Evolutionary conservation across 92 coral and sea anemone species (phyloP), one percentile per base, ranked within the genome.

Genomic region (Epizoanthus ramosus): DNA sequence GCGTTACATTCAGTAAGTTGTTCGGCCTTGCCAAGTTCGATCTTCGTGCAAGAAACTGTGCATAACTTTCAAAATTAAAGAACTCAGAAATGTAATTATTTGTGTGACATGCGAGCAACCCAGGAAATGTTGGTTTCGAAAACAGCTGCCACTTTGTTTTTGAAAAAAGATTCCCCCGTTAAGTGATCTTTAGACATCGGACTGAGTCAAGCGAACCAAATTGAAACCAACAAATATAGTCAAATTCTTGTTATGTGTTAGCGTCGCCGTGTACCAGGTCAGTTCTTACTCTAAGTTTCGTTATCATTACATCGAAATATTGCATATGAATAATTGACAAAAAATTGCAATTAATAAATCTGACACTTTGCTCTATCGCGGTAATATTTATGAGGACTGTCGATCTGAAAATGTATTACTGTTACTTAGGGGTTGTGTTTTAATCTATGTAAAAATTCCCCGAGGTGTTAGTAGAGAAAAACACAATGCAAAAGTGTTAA

Each of bases 171-270:
- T 28, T 41, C 39, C 72, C 50, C 50, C 50, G 13, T 67, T 67
- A 67, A 67, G 71, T 31, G 71, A 67, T 67, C 72, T 67, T 67
- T 67, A 67, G 72, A 33, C 72, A 33, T 19, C 31, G 31, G 39
- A n/a, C n/a, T 19, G 39, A 31, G 39, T 33, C 50, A 67, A 67
- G 45, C 33, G 72, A 67, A 67, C 72, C 33, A 67, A 43, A 8
- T 3, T 33, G 72, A 67, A 28, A 28, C 43, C 72, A 41, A 41
- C 39, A 15, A 28, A 41, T 24, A 18, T 21, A 15, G 72, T 67
- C 72, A 33, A 67, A 67, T 67, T 67, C 12, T 33, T 67, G 72
- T 6, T 19, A 67, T 67, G 10, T 33, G 8, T 33, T 67, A n/a
- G 45, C 47, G 72, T 25, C 37, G 71, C 39, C 71, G 18, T 41